Evolutionary conservation across 2,113 vertebrate genomes (phyloP), one percentile per base, ranked within the genome.

Genomic region (Sialia sialis): DNA sequence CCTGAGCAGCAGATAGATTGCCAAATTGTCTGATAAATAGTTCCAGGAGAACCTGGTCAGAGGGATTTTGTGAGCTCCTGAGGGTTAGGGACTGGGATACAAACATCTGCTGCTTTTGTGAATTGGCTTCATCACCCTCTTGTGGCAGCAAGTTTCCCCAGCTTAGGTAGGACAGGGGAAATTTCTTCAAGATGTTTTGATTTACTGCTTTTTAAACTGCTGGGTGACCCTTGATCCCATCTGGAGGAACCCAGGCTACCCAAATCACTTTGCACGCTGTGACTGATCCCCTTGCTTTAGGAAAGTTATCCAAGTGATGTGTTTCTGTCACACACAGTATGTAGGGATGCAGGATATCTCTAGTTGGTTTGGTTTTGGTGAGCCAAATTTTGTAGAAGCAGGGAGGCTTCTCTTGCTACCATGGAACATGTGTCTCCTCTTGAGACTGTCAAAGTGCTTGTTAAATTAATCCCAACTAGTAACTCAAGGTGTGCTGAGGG

Each of bases 401-500:
- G 48, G 70, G 22, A 77, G 38, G 51, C 27, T 77, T 83, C 63
- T 93, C 63, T 93, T 2, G 1, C n/a, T 66, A 66, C 84, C 22
- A 51, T 74, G 66, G n/a, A 62, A 70, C 3, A 25, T 75, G 17
- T 54, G 74, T 30, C 15, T 4, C 6, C 34, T 92, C 58, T 17
- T 79, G 80, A 92, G 52, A 44, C 6, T 84, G 44, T 93, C 69
- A 92, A 95, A 75, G 51, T 90, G 22, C 75, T 92, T 60, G 49
- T 91, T 96, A 95, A 94, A 94, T 90, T 89, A 91, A 44, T 92
- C 62, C 78, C 76, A 93, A 29, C 90, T 62, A 70, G 20, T 87
- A 46, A 46, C 41, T 81, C 52, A 77, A 56, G 12, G 74, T 19
- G 38, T 62, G 32, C 59, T 69, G 63, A 18, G 54, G 52, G 69